These are phyloP conservation scores for Drosophila kikkawai DNA, from an alignment of 1,140 invertebrate species.

Conservation along the genomic window DNA sequence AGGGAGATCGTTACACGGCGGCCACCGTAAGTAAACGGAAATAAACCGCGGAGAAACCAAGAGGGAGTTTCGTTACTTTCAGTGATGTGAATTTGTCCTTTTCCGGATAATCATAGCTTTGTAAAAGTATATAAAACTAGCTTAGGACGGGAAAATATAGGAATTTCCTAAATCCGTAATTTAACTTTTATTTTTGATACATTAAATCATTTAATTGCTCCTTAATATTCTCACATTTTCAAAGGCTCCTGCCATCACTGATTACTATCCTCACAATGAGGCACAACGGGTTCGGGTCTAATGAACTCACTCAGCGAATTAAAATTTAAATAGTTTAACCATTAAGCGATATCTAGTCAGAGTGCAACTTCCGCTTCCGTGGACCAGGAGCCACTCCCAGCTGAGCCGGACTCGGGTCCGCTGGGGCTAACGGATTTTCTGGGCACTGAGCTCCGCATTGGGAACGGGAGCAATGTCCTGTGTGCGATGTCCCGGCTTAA, in stretches of 20 bases:
- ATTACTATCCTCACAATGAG: conserved; percentile 18
- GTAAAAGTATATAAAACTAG: background rate
- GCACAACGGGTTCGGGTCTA: conserved; percentile 20
- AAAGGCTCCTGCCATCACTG: background rate
- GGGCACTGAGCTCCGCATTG: conserved; percentile 16
- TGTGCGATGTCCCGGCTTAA: conserved; percentile 61
- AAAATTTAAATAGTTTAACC: conserved; percentile 77
- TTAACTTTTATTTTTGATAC: background rate
- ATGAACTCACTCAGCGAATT: conserved; percentile 53
- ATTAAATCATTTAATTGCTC: too few species aligned
- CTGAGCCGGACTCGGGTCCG: conserved; percentile 31
- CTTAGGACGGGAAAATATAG: background rate
- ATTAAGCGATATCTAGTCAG: conserved; percentile 69
- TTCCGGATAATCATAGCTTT: background rate
- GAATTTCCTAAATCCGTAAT: too few species aligned
- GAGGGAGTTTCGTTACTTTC: conserved; percentile 1
- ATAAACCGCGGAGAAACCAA: conserved; percentile 26
- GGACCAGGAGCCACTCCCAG: conserved; percentile 27
- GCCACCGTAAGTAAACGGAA: conserved; percentile 41
- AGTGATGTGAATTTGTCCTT: background rate
- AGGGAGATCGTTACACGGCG: conserved; percentile 35
- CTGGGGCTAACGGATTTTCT: conserved; percentile 15
- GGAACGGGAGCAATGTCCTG: conserved; percentile 38
- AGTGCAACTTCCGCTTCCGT: conserved; percentile 54
- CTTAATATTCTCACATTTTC: background rate